A percentile compares a stretch with the other conserved stretches of the same genome.
phyloP scores from a whole-genome alignment of 2,113 vertebrate genomes.

The Gymnocephalus cernua region DNA sequence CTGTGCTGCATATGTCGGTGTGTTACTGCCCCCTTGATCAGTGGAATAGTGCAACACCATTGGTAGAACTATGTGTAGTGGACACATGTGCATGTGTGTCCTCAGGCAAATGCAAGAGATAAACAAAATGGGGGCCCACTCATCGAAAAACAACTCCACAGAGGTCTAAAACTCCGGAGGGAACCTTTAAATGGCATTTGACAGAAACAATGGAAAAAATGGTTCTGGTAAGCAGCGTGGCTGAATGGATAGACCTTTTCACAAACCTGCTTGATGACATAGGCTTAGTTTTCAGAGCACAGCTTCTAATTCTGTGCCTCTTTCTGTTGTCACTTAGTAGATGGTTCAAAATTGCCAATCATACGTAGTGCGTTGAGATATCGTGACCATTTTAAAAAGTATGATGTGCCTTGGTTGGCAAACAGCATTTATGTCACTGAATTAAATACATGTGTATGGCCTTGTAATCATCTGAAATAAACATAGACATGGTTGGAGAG shows the following conservation, averaged over 20 bases:
- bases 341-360: background rate
- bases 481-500: background rate
- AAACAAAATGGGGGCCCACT: background rate
- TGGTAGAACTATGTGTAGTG: no score
- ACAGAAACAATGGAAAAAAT: no score
- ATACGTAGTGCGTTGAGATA: background rate
- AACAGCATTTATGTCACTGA: background rate
- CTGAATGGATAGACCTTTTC: constrained; percentile 23
- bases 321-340: constrained; percentile 13
- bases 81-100: background rate
- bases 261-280: constrained; percentile 7
- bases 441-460: background rate
- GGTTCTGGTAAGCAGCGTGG: constrained; percentile 15
- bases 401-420: background rate
- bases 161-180: background rate
- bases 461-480: background rate
- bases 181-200: constrained; percentile 28
- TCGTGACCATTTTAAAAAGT: background rate
- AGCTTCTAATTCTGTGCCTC: constrained; percentile 1
- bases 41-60: background rate
- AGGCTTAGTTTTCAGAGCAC: background rate
- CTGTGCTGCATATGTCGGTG: no score
- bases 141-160: background rate
- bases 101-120: background rate
- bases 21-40: background rate